Conservation (phyloP, 2,888 invertebrate genomes). For the Selenia dentaria region DNA sequence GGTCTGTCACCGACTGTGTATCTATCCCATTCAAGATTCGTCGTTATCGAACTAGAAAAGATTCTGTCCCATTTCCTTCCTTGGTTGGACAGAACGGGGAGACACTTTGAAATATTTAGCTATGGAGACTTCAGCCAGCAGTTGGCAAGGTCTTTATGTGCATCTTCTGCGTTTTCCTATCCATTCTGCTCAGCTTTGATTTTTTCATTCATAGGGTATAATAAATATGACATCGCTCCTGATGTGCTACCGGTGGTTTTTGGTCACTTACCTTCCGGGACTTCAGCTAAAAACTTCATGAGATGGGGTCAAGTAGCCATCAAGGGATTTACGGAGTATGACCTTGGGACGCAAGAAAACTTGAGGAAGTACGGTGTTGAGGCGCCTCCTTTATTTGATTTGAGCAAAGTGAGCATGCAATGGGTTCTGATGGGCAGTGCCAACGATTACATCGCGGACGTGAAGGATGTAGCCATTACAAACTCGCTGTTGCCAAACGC, state of each 20-base stretch:
- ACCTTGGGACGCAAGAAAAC: conserved; percentile 36
- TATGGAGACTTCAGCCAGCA: conserved; percentile 31
- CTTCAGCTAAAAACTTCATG: conserved; percentile 41
- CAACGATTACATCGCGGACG: conserved; percentile 42
- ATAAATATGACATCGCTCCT: conserved; percentile 37
- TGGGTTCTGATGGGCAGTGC: conserved; percentile 37
- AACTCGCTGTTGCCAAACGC: conserved; percentile 29
- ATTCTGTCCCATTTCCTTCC: conserved; percentile 24
- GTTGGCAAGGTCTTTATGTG: conserved; percentile 33
- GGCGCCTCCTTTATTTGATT: conserved; percentile 37
- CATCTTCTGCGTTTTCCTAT: conserved; percentile 33
- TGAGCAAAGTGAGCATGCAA: conserved; percentile 34
- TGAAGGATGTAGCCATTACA: conserved; percentile 36
- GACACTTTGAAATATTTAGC: conserved; percentile 34
- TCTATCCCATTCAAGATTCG: conserved; percentile 36
- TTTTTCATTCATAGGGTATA: conserved; percentile 43
- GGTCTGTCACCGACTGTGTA: conserved; percentile 43
- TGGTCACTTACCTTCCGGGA: conserved; percentile 44
- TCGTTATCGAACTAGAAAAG: conserved; percentile 31
- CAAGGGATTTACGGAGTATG: conserved; percentile 43
- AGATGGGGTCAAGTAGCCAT: conserved; percentile 43
- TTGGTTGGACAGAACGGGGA: conserved; percentile 1
- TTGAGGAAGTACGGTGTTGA: conserved; percentile 28
- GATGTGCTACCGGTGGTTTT: conserved; percentile 37
- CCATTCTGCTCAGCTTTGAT: conserved; percentile 36